Base-by-base conservation (phyloP, 2,797 vertebrate genomes). In the Lagocephalus sceleratus region DNA sequence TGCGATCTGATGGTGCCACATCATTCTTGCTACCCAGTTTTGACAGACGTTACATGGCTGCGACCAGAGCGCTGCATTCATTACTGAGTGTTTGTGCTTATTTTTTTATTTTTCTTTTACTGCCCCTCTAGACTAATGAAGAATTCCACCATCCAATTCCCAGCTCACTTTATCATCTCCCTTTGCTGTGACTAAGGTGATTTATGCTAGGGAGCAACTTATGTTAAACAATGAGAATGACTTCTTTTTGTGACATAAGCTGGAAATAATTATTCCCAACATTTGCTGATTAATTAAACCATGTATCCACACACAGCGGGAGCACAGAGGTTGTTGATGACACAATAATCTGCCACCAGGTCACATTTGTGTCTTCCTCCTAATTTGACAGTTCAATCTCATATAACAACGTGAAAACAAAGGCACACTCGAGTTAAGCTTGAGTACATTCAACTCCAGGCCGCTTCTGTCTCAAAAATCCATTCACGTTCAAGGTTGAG, bases 401-500 rank as follows among this genome's bases (percentile, higher is more conserved):
- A 15, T 20, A 3, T 19, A 3, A 25, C 21, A 43, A 32, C 14
- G 14, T 22, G n/a, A 17, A 23, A 14, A 6, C 6, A 25, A 5
- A 38, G 15, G n/a, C 15, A 15, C 11, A 41, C 6, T 17, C 25
- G 17, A 40, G 8, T 15, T 12, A n/a, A n/a, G 14, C 39, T 17
- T 10, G 17, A 19, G n/a, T 42, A 10, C 19, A 16, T 38, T 35
- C 14, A 39, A 39, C 39, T 58, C 38, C 20, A 20, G 3, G 45
- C 15, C 35, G 16, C 32, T 1, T 56, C 25, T 3, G 9, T 35
- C 19, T 54, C 20, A 43, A 48, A 64, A 67, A 53, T 42, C 3
- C 2, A 32, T 51, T 52, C n/a, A 68, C n/a, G 20, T 60, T 25
- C 3, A 15, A 68, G 29, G 16, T 45, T 54, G 25, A 47, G 38